Percentiles rank a stretch among this genome's conserved stretches.
Evolutionary conservation across 2,888 invertebrate genomes (phyloP).

Genomic region (Coelinius sp.): DNA sequence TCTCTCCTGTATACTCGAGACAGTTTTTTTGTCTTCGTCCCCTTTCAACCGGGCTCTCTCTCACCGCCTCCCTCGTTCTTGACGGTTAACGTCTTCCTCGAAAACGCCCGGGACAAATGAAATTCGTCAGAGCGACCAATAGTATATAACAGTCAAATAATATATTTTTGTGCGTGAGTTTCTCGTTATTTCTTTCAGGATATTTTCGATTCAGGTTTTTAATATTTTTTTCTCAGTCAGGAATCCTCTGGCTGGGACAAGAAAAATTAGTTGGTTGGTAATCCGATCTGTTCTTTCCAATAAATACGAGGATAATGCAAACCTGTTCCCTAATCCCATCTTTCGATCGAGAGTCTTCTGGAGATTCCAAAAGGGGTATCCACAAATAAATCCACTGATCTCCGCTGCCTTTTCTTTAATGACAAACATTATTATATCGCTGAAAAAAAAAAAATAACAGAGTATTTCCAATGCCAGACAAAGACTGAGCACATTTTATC

Average conservation of each 20-base stretch:
- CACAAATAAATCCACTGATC: conserved; percentile 24
- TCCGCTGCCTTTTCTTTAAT: conserved; percentile 7
- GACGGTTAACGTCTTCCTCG: conserved; percentile 1
- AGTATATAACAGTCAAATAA: background rate
- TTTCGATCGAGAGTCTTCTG: conserved; percentile 11
- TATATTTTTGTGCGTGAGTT: background rate
- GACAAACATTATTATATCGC: conserved; percentile 20
- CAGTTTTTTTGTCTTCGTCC: conserved; percentile 27
- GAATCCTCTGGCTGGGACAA: conserved; percentile 21
- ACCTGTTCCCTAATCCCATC: conserved; percentile 34
- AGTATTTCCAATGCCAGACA: background rate
- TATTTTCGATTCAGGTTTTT: background rate
- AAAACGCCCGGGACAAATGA: conserved; percentile 12
- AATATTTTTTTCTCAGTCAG: background rate
- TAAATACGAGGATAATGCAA: conserved; percentile 39
- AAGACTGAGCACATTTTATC: background rate
- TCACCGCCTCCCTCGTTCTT: background rate
- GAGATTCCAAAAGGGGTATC: conserved; percentile 24
- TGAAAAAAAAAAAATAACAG: background rate
- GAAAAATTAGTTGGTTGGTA: conserved; percentile 36
- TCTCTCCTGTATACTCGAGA: background rate
- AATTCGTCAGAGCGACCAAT: conserved; percentile 6
- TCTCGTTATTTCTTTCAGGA: background rate
- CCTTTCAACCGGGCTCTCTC: background rate
- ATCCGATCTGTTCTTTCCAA: conserved; percentile 40